Conservation (phyloP, 2,797 vertebrate species). For the Enteromius paludinosus region DNA sequence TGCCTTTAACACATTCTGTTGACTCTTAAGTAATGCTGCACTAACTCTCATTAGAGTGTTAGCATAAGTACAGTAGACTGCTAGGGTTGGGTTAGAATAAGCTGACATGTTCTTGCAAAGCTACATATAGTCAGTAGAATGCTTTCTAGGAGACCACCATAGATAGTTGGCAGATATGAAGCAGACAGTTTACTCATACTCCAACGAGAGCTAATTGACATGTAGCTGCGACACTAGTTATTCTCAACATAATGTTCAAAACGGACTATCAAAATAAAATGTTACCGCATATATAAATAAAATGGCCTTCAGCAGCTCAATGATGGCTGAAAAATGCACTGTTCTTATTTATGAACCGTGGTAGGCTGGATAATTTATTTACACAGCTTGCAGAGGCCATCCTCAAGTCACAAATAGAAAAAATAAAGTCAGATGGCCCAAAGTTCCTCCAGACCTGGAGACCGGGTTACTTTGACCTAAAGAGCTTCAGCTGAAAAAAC, state of each 20-base stretch:
- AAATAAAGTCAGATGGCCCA: not conserved
- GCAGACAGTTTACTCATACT: not conserved
- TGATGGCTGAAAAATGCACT: not conserved
- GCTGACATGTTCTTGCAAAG: not conserved
- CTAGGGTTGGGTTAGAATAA: not conserved
- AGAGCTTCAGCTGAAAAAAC: constrained; percentile 19
- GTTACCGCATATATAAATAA: not conserved
- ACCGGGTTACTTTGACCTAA: constrained; percentile 6
- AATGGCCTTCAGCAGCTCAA: not conserved
- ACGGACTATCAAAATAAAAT: too few species aligned
- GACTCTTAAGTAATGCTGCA: too few species aligned
- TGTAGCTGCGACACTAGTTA: too few species aligned
- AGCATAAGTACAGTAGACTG: too few species aligned
- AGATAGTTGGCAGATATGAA: not conserved
- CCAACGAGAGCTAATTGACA: too few species aligned
- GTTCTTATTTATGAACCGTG: not conserved
- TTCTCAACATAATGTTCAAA: too few species aligned
- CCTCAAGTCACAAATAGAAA: constrained; percentile 14
- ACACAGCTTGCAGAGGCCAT: constrained; percentile 41
- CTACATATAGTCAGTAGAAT: not conserved
- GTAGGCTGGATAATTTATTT: constrained; percentile 2
- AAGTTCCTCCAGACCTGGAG: not conserved
- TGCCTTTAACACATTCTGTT: not conserved
- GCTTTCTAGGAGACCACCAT: not conserved
- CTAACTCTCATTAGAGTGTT: not conserved